phyloP scores from a whole-genome alignment of 2,113 vertebrate species.

The Rhea americana region DNA sequence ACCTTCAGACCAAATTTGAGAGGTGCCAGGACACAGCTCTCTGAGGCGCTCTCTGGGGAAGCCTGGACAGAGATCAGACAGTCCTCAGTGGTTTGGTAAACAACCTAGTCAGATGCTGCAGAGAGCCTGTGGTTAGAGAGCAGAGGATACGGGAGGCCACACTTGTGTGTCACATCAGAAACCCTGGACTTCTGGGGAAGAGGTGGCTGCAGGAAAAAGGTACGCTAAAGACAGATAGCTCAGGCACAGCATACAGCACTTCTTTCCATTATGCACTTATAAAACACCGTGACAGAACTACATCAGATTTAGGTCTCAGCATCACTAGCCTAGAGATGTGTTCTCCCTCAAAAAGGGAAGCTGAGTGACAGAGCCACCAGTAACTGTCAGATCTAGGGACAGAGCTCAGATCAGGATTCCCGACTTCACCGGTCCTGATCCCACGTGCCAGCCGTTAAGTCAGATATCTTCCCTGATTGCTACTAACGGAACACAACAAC shows the following conservation, averaged over 20 bases:
- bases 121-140: constrained; percentile 5
- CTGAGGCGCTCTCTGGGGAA: constrained; percentile 47
- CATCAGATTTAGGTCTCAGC: background rate
- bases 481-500: background rate
- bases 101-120: constrained; percentile 40
- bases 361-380: background rate
- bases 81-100: constrained; percentile 44
- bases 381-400: background rate
- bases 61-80: constrained; percentile 57
- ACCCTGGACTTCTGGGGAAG: background rate
- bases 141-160: background rate
- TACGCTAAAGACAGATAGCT: background rate
- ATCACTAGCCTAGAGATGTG: background rate
- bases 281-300: background rate
- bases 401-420: background rate
- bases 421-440: background rate
- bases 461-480: background rate
- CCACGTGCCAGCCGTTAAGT: background rate
- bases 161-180: background rate
- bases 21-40: constrained; percentile 47
- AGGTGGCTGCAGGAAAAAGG: constrained; percentile 8
- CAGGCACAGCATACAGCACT: background rate
- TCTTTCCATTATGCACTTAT: background rate
- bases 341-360: background rate
- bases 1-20: constrained; percentile 55